phyloP scores from a whole-genome alignment of 2,888 invertebrate genomes.

The Furcula furcula region DNA sequence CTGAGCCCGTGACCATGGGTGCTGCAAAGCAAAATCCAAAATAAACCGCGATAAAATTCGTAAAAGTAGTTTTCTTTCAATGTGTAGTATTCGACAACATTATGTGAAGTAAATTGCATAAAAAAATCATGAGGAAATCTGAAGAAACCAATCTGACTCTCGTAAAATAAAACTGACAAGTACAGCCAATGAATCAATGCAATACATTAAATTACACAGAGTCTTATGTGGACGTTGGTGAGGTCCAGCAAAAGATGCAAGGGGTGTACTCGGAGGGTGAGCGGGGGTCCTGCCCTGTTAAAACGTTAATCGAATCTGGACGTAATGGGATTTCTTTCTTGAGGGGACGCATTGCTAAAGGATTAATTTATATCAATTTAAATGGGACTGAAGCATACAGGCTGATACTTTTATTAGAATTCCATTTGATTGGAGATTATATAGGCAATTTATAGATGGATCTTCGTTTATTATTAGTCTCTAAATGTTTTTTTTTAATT shows the following conservation, averaged over 20 bases:
- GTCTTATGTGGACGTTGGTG: not conserved
- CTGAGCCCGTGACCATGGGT: no score
- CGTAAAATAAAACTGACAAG: not conserved
- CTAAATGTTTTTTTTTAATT: no score
- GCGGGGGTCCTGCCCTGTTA: conserved; percentile 45
- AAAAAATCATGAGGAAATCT: not conserved
- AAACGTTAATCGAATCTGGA: conserved; percentile 79
- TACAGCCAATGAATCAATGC: not conserved
- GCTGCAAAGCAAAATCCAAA: no score
- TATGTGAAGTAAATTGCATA: no score
- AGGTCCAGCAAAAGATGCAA: conserved; percentile 34
- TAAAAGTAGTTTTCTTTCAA: no score
- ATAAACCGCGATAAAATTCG: no score
- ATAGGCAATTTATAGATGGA: no score
- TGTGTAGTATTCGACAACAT: no score
- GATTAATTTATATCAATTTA: conserved; percentile 82
- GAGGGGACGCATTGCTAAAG: conserved; percentile 76
- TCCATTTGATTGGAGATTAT: no score
- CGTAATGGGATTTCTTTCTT: conserved; percentile 81
- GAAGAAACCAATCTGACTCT: not conserved
- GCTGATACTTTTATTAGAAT: conserved; percentile 34
- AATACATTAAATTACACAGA: conserved; percentile 7
- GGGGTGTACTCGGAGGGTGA: conserved; percentile 29
- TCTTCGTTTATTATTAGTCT: no score
- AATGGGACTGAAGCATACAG: conserved; percentile 60